Evolutionary conservation across 2,797 vertebrate genomes (phyloP), one percentile per base, ranked within the genome.

Genomic region (Labeo calbasu): DNA sequence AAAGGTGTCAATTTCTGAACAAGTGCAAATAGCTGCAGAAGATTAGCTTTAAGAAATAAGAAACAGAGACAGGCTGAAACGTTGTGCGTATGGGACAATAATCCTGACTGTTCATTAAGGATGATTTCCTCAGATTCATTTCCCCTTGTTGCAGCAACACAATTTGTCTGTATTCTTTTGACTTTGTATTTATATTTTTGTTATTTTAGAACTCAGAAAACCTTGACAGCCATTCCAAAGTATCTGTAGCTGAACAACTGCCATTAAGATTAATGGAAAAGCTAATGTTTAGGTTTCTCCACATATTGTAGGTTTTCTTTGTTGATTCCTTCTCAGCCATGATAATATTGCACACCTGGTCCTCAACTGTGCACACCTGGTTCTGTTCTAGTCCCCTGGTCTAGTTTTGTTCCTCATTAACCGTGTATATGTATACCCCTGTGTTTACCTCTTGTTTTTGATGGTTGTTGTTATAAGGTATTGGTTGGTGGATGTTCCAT

Each of bases 41-140:
- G 51, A 59, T 79, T 80, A 76, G 65, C 72, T 75, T 69, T 77
- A 72, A 79, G 23, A 83, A 55, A 66, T 57, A 78, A 75, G 61
- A 80, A 57, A 65, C 51, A 48, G 51, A 55, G 15, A 23, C 25
- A 68, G 69, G 36, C 36, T 55, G 63, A 83, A 61, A 36, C 25
- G 36, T 15, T 46, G 40, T 57, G 61, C 4, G 3, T 71, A 23
- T 12, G 11, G 53, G 23, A 76, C 21, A 2, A 17, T 82, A 53
- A 72, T 81, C 36, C 23, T 40, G 51, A 43, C 69, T 50, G 46
- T 17, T 82, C 19, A 73, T 23, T 63, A 50, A 51, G 25, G 73
- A 51, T n/a, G 12, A 73, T 51, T 73, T 48, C 8, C 68, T 71
- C 25, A 25, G 48, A 57, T 70, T 70, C 8, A 40, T 81, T 15